These are phyloP conservation scores for Tethea ocularis DNA, from an alignment of 2,888 invertebrate species.

Conservation along the genomic window DNA sequence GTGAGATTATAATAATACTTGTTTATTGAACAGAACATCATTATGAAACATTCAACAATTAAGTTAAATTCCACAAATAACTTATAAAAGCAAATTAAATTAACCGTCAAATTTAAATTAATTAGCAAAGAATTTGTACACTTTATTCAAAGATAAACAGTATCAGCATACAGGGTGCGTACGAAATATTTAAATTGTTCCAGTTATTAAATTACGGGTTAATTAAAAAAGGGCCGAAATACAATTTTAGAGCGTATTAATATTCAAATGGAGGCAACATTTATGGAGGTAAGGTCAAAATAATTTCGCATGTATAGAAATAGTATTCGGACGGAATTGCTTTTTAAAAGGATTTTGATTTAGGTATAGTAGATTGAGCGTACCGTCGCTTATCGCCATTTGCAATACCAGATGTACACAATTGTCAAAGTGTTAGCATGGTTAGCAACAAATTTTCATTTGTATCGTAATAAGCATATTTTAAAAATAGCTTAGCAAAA, in stretches of 20 bases:
- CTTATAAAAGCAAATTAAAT: not conserved
- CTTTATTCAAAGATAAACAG: not conserved
- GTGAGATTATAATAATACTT: too few species aligned
- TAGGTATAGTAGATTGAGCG: too few species aligned
- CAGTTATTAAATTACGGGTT: not conserved
- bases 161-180: not conserved
- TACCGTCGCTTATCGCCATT: too few species aligned
- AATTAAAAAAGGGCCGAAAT: constrained; percentile 8
- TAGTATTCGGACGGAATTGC: not conserved
- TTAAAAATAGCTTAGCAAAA: too few species aligned
- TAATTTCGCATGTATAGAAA: not conserved
- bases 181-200: constrained; percentile 2
- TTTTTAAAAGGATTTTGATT: too few species aligned
- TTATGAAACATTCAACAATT: too few species aligned
- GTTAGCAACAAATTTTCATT: too few species aligned
- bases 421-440: too few species aligned
- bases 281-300: not conserved
- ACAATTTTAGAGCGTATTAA: not conserved
- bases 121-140: not conserved
- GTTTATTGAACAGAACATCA: too few species aligned
- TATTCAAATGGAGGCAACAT: not conserved
- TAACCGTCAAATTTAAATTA: not conserved
- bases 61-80: not conserved
- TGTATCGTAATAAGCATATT: too few species aligned
- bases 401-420: too few species aligned